phyloP scores from a whole-genome alignment of 1,140 invertebrate genomes.

The Mizuhopecten yessoensis region DNA sequence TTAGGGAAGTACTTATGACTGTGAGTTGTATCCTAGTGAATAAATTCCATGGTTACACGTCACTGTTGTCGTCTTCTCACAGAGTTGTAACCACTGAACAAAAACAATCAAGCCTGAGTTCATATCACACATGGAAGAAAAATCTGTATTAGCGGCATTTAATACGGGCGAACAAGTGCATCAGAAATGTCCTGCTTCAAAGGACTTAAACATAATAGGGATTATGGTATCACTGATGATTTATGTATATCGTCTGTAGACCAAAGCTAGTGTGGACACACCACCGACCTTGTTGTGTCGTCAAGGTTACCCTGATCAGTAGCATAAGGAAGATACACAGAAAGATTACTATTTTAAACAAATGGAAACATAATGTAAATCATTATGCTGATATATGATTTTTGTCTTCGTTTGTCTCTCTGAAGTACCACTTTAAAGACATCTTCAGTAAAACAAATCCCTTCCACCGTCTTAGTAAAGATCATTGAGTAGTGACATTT shows the following conservation, averaged over 20 bases:
- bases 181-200: background rate
- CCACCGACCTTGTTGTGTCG: background rate
- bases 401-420: background rate
- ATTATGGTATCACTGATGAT: background rate
- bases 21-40: background rate
- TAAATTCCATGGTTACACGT: background rate
- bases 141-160: too few species aligned
- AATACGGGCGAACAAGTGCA: too few species aligned
- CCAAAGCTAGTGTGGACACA: too few species aligned
- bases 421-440: background rate
- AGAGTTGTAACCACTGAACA: too few species aligned
- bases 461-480: background rate
- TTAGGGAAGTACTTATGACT: background rate
- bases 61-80: too few species aligned
- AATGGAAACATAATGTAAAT: background rate
- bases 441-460: background rate
- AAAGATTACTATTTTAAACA: background rate
- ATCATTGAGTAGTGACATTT: background rate
- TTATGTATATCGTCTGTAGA: background rate
- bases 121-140: too few species aligned
- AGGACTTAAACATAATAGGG: background rate
- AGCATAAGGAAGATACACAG: background rate
- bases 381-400: background rate
- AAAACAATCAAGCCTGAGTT: too few species aligned
- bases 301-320: background rate